Base-by-base conservation (phyloP, 2,797 vertebrate species). In the Malurus splendens region DNA sequence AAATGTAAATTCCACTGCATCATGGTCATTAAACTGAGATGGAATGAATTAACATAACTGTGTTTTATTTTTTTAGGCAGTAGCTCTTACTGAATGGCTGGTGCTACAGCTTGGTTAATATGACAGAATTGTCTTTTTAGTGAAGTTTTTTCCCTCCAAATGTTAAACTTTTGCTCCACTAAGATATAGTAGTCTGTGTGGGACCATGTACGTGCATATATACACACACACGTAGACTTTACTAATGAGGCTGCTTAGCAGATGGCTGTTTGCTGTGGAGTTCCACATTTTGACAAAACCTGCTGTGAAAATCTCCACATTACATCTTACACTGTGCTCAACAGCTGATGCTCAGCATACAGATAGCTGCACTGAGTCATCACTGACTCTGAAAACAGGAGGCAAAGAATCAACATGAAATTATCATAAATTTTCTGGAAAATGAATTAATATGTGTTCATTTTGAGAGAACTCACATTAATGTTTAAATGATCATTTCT, bases 231-330 rank as follows among this genome's bases (percentile, higher is more conserved):
- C 74, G 48, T 4, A 75, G 59, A 79, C 52, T 89, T 89, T 17
- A 76, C 74, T 74, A 80, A 76, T 88, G 86, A 6, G 82, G 39
- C 84, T 94, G 78, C 80, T 94, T 86, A 67, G 87, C 95, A 96
- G 94, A 96, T 96, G 93, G 92, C 91, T 82, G 42, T 93, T 95
- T 92, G 89, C 90, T 95, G 61, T 91, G 68, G 82, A 89, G 94
- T 86, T 92, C 85, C 89, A 90, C 94, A 87, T 94, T 95, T 87
- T 92, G 91, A 93, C 78, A 94, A 90, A 95, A 90, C 93, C 92
- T 93, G 85, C 87, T 93, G 93, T 33, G 65, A 83, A 86, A 92
- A 93, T 94, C 86, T 93, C 85, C 90, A 62, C 87, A 55, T 94
- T 95, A 51, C 90, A 94, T 91, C 93, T 90, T 95, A 57, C n/a